A percentile compares a stretch with the other conserved stretches of the same genome.
Evolutionary conservation across 1,140 invertebrate genomes (phyloP).

Genomic region (Apis dorsata): DNA sequence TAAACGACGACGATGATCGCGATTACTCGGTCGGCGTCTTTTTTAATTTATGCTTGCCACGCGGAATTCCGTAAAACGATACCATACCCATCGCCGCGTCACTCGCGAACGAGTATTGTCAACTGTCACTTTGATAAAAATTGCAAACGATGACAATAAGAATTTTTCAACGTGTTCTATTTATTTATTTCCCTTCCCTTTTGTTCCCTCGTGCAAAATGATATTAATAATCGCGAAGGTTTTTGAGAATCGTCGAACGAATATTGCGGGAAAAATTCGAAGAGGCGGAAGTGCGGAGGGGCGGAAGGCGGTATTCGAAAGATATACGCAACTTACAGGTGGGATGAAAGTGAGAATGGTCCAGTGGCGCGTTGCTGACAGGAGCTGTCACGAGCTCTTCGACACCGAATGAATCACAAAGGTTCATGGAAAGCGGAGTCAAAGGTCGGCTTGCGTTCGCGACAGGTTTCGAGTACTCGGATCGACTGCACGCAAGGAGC

Average conservation of each 20-base stretch:
- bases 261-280: slow-evolving; percentile 11
- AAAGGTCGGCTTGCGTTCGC: slow-evolving; percentile 62
- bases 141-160: no score
- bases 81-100: background rate
- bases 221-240: background rate
- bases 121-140: background rate
- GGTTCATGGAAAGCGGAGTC: slow-evolving; percentile 67
- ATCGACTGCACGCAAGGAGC: slow-evolving; percentile 62
- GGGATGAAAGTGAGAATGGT: slow-evolving; percentile 7
- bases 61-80: slow-evolving; percentile 39
- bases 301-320: slow-evolving; percentile 15
- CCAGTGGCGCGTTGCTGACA: slow-evolving; percentile 17
- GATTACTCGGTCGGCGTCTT: background rate
- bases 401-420: slow-evolving; percentile 52
- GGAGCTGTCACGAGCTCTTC: slow-evolving; percentile 55
- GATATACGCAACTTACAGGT: slow-evolving; percentile 49
- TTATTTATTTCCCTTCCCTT: background rate
- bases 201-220: no score
- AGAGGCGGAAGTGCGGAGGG: background rate
- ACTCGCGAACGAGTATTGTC: no score
- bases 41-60: background rate
- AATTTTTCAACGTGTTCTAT: background rate
- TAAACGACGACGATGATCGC: background rate
- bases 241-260: background rate
- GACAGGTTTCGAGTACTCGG: slow-evolving; percentile 68